phyloP scores from a whole-genome alignment of 2,113 vertebrate species.

The Oreocharis arfaki region DNA sequence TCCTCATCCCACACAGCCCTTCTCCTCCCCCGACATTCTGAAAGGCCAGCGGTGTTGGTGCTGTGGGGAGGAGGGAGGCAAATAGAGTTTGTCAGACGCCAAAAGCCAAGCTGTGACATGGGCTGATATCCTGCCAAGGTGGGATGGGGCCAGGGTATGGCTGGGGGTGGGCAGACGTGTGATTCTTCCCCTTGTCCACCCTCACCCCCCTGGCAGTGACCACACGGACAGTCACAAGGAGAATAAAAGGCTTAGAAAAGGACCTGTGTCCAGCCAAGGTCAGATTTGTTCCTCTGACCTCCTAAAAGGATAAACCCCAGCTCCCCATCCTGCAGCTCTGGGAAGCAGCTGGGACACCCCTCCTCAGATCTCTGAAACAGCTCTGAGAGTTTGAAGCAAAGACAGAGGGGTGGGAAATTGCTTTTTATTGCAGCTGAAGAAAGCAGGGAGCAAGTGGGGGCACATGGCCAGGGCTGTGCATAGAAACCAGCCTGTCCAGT shows the following conservation, averaged over 20 bases:
- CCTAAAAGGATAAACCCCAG: not conserved
- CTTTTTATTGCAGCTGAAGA: not conserved
- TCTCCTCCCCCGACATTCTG: not conserved
- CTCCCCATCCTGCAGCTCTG: fast-evolving
- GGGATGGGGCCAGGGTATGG: not conserved
- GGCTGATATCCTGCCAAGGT: not conserved
- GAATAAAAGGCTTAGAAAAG: not conserved
- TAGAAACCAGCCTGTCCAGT: not conserved
- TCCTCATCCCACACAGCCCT: not conserved
- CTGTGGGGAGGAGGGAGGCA: not conserved
- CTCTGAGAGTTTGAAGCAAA: not conserved
- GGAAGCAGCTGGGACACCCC: not conserved
- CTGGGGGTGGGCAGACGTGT: fast-evolving
- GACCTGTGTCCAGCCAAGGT: not conserved
- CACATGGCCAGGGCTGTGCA: not conserved
- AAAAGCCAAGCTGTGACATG: not conserved
- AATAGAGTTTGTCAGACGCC: not conserved
- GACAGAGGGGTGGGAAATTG: not conserved
- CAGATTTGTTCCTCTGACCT: not conserved
- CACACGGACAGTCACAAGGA: not conserved
- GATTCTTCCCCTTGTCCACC: not conserved
- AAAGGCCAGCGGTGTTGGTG: fast-evolving
- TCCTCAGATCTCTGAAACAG: not conserved
- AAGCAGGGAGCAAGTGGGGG: not conserved
- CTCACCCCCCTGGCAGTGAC: not conserved